Evolutionary conservation across 2,888 invertebrate genomes (phyloP), one percentile per base, ranked within the genome.

Genomic region (Druceiella hillmani): DNA sequence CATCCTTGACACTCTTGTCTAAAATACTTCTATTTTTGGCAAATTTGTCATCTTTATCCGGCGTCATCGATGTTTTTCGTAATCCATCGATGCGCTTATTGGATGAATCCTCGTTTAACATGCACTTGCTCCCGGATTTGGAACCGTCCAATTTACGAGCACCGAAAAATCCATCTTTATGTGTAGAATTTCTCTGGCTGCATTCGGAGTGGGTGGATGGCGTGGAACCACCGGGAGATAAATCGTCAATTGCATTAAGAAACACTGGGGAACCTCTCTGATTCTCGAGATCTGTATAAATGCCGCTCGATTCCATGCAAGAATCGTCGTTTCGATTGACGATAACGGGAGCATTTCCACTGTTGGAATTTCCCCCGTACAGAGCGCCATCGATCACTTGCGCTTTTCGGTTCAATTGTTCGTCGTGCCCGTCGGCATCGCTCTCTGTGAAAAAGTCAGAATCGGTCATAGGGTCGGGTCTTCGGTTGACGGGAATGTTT

Each of bases 371-470:
- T 11, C 83, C 83, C 33, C 87, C 87, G 57, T 91, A 91, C n/a
- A 91, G 64, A 17, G 88, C 89, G 2, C 91, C 91, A 59, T 91
- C 91, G 44, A 91, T 91, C 3, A 90, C 87, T 64, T 89, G 87
- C 4, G 86, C 87, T 39, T 76, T 76, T 17, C 87, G 70, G 54
- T 88, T 86, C 10, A 83, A 79, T 40, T 82, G 75, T 34, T 78
- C 73, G 52, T 79, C 78, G 39, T 76, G 74, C 33, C 84, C 86
- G 60, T 91, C 90, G 2, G 89, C 88, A 61, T 90, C 91, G 54
- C 88, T 88, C 65, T 90, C 89, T 4, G 89, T 89, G 57, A 87
- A 90, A 63, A 90, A 89, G 62, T 90, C 91, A 0, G 89, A 91
- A 63, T 91, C 91, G 0, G 90, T 90, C 88, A 89, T 87, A 2